These are phyloP conservation scores for Carettochelys insculpta DNA, from an alignment of 2,113 vertebrate species.

Conservation along the genomic window DNA sequence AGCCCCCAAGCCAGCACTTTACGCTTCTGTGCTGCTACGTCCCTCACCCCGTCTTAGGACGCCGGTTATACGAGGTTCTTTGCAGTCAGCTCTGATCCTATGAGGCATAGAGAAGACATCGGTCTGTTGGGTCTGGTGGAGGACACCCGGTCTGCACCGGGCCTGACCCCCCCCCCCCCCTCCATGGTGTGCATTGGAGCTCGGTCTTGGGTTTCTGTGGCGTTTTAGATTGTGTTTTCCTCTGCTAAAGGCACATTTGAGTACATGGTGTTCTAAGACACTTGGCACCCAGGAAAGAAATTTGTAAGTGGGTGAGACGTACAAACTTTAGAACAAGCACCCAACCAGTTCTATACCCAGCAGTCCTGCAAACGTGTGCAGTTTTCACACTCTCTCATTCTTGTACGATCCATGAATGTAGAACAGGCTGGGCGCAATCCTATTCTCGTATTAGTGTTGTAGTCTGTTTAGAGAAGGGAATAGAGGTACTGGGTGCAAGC, in stretches of 20 bases:
- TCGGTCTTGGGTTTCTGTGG: no score
- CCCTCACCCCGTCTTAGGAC: not conserved
- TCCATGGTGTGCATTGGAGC: no score
- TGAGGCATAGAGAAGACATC: not conserved
- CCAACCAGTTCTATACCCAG: not conserved
- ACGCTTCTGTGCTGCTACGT: not conserved
- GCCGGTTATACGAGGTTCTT: no score
- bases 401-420: accelerated
- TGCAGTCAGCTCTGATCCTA: not conserved
- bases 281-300: not conserved
- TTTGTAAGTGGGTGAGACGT: no score
- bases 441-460: not conserved
- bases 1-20: not conserved
- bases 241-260: not conserved
- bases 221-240: not conserved
- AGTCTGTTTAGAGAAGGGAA: constrained; percentile 5
- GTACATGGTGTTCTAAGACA: not conserved
- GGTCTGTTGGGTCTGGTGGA: no score
- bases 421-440: not conserved
- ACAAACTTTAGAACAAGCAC: not conserved
- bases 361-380: no score
- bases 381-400: no score
- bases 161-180: no score
- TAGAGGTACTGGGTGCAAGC: constrained; percentile 53
- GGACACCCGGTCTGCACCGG: not conserved